Evolutionary conservation across 2,888 invertebrate genomes (phyloP).

Genomic region (Apotomis capreana): DNA sequence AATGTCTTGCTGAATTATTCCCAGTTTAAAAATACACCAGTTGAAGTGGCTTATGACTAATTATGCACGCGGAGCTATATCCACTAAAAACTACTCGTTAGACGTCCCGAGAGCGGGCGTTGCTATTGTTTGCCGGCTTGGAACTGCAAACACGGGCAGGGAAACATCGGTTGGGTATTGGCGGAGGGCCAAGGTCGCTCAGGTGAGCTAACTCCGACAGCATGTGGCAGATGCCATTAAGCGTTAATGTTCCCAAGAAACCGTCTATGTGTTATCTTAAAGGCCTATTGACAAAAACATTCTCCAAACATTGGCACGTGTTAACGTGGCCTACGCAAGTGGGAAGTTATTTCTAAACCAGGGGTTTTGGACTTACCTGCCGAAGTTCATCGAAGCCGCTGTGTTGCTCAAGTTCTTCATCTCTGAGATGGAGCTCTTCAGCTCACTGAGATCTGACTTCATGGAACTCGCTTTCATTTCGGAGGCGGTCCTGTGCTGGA

Average conservation of each 20-base stretch:
- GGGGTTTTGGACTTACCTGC: constrained; percentile 61
- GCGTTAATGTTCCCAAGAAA: constrained; percentile 37
- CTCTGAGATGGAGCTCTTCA: constrained; percentile 93
- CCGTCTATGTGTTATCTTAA: constrained; percentile 39
- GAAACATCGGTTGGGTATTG: constrained; percentile 76
- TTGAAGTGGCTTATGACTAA: constrained; percentile 18
- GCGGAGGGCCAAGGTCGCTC: constrained; percentile 78
- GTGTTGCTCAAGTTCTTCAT: constrained; percentile 88
- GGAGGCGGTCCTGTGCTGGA: constrained; percentile 83
- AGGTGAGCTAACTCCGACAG: constrained; percentile 75
- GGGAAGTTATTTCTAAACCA: constrained; percentile 34
- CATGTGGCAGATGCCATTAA: constrained; percentile 46
- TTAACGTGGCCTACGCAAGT: constrained; percentile 44
- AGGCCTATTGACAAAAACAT: constrained; percentile 58
- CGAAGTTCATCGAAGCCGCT: constrained; percentile 73
- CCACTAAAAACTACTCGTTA: constrained; percentile 21
- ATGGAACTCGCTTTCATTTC: constrained; percentile 93
- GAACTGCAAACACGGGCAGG: constrained; percentile 75
- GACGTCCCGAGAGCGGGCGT: constrained; percentile 61
- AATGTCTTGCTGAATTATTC: constrained; percentile 3
- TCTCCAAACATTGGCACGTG: constrained; percentile 58
- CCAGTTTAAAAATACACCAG: constrained; percentile 16
- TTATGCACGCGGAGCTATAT: constrained; percentile 28
- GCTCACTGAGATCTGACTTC: constrained; percentile 90
- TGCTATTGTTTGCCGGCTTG: constrained; percentile 79